Evolutionary conservation across 1,140 invertebrate species (phyloP).

Genomic region (Ceratosolen fusciceps): DNA sequence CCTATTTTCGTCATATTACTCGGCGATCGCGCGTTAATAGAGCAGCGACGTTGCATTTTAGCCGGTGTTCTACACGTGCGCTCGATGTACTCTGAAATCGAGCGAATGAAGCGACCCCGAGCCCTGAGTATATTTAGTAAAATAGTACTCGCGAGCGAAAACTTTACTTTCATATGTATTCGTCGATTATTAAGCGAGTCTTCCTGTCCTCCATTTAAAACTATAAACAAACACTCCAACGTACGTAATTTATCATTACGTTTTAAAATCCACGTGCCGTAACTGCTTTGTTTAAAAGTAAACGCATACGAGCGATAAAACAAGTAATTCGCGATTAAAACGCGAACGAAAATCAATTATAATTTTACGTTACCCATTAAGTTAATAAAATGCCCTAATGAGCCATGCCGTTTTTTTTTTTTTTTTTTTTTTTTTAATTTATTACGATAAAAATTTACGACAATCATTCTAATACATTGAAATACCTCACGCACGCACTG

Average conservation of each 20-base stretch:
- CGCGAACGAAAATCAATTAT: background rate
- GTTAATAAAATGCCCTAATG: background rate
- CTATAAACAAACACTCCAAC: background rate
- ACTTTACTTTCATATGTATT: no score
- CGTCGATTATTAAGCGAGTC: background rate
- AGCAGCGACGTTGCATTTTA: no score
- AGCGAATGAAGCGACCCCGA: no score
- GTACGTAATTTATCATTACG: background rate
- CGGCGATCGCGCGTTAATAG: no score
- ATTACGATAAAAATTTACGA: no score
- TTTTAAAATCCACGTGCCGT: background rate
- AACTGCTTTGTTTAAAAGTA: background rate
- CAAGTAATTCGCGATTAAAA: background rate
- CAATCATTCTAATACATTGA: no score
- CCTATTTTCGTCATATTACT: no score
- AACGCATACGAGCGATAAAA: background rate
- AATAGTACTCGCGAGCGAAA: no score
- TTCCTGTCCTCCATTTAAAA: background rate
- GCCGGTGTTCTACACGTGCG: no score
- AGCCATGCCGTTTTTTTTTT: background rate
- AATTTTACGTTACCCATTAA: background rate
- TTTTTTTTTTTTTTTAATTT: background rate
- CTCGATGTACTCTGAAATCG: no score
- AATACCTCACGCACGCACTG: no score
- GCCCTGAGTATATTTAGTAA: no score